These are phyloP conservation scores for Sinocyclocheilus anophthalmus DNA, from an alignment of 2,113 vertebrate genomes.

Conservation along the genomic window DNA sequence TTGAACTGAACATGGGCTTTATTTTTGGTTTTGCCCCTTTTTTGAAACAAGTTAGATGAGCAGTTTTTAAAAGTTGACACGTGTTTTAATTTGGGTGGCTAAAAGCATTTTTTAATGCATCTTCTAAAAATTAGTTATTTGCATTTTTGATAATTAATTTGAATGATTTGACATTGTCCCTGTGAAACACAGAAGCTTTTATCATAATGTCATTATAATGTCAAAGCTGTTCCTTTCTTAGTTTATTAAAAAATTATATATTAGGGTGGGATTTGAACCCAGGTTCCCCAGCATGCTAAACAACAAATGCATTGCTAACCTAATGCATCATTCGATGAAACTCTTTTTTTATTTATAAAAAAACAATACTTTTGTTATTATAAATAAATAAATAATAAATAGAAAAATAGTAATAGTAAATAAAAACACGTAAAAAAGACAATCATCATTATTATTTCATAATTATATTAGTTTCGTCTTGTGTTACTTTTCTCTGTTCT, in stretches of 20 bases:
- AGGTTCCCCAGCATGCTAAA: neutral
- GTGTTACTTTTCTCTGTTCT: neutral
- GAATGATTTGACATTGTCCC: neutral
- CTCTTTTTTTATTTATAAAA: no score
- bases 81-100: neutral
- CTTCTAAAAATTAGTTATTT: neutral
- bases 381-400: neutral
- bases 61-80: neutral
- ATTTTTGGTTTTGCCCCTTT: neutral
- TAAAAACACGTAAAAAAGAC: no score
- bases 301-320: neutral
- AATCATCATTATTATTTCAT: neutral
- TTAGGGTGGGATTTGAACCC: slow-evolving; percentile 3
- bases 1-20: neutral
- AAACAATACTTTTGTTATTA: no score
- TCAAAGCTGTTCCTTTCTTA: neutral
- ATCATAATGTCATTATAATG: neutral
- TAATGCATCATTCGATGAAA: neutral
- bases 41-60: neutral
- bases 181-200: neutral
- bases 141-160: neutral
- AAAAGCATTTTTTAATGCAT: neutral
- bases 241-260: slow-evolving; percentile 7
- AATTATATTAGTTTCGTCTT: neutral
- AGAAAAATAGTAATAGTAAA: no score